phyloP scores from a whole-genome alignment of 2,113 vertebrate genomes.

The Rhineura floridana region DNA sequence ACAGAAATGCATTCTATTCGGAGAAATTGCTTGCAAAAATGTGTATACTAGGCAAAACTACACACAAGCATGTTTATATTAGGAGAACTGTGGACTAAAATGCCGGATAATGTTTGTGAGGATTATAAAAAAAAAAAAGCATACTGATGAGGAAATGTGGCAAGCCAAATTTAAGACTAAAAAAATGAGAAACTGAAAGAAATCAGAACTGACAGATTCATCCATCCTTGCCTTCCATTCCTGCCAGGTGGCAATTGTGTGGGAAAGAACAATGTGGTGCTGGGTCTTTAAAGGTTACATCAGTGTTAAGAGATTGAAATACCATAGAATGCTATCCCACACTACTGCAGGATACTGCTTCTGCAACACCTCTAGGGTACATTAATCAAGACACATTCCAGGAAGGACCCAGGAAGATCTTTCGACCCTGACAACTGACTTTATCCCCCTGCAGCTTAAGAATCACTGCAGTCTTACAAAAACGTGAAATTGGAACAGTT shows the following conservation, averaged over 20 bases:
- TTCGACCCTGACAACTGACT: neutral
- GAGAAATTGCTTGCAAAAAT: too few relatives aligned
- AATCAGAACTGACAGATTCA: neutral
- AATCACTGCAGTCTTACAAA: neutral
- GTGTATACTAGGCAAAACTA: too few relatives aligned
- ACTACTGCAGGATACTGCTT: neutral
- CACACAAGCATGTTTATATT: too few relatives aligned
- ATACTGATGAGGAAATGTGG: too few relatives aligned
- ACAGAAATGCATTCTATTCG: too few relatives aligned
- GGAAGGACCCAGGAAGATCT: neutral
- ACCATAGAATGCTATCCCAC: too few relatives aligned
- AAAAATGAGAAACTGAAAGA: too few relatives aligned
- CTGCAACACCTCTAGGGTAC: neutral
- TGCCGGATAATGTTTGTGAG: too few relatives aligned
- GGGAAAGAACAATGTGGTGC: neutral
- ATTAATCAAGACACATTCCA: neutral
- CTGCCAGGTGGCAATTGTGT: neutral
- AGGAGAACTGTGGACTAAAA: too few relatives aligned
- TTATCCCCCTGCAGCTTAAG: neutral
- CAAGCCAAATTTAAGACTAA: too few relatives aligned
- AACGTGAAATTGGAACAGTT: neutral
- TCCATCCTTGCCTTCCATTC: neutral
- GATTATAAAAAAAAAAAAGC: too few relatives aligned
- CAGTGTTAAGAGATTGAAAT: neutral
- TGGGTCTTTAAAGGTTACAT: neutral